Base-by-base conservation (phyloP, 2,797 vertebrate species). In the Anguilla megastoma region DNA sequence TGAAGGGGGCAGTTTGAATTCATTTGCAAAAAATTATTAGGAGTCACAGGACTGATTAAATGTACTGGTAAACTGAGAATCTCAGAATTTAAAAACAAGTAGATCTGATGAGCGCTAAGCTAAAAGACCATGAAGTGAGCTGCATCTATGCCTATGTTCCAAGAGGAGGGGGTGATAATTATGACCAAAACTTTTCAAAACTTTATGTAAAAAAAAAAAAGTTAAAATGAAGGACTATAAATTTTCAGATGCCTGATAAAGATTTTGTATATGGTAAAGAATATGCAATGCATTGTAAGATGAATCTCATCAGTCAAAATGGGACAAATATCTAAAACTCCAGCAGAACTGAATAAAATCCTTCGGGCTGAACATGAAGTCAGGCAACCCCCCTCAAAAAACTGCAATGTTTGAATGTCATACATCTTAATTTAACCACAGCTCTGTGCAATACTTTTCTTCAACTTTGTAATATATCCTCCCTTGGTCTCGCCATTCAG, bases 391-490 rank as follows among this genome's bases (percentile, higher is more conserved):
- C 88, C 60, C 86, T 16, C 16, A 12, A 36, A 76, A 33, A 76
- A 36, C 71, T 76, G 33, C 41, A 89, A 86, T 54, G 6, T 69
- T 69, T 80, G n/a, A 84, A 48, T 24, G 41, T 16, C 45, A 71
- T 76, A 41, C 27, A 45, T 82, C 45, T 85, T 69, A 9, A 27
- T 86, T 48, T 63, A 85, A 41, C 33, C 69, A 86, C 58, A 45
- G 50, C 84, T 85, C 45, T n/a, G 18, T 30, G 76, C 76, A n/a
- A 71, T 58, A 33, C 85, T 84, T 89, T 89, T 89, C 82, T 83
- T 88, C 87, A 84, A 66, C 84, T 82, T 83, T 84, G 87, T 79
- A 88, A 89, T 86, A 82, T 89, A 90, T 89, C 88, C 87, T 85
- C 50, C 66, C 27, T 87, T 84, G 69, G 84, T 50, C 79, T 85